These are phyloP conservation scores for Drymonia ruficornis DNA, from an alignment of 2,888 invertebrate genomes.

Conservation along the genomic window DNA sequence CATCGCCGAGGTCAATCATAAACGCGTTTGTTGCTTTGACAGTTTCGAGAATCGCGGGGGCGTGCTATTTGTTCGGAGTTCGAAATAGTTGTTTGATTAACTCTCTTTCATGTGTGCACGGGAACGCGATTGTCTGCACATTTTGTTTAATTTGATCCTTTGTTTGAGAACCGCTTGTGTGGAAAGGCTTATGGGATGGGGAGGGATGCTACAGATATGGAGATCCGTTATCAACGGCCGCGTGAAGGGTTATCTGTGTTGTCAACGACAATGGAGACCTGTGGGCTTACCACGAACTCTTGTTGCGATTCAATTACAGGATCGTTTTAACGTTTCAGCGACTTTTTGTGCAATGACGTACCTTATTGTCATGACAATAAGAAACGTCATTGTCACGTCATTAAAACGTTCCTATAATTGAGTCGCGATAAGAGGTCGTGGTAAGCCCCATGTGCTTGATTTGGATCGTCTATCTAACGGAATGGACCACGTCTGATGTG, in stretches of 20 bases:
- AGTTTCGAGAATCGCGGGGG: constrained; percentile 66
- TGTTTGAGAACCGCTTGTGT: constrained; percentile 78
- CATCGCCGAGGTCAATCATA: constrained; percentile 71
- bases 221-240: constrained; percentile 62
- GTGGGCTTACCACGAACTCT: no score
- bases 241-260: constrained; percentile 65
- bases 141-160: constrained; percentile 82
- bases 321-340: no score
- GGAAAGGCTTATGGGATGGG: constrained; percentile 69
- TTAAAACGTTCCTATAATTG: no score
- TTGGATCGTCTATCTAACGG: constrained; percentile 20
- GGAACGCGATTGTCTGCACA: constrained; percentile 78
- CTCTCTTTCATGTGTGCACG: constrained; percentile 80
- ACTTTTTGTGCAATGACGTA: no score
- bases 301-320: no score
- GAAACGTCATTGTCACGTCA: no score
- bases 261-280: constrained; percentile 69
- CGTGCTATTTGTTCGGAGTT: constrained; percentile 62
- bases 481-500: background rate
- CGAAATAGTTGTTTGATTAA: constrained; percentile 81
- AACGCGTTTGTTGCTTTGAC: constrained; percentile 69
- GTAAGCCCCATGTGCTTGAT: no score
- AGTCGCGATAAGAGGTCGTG: no score
- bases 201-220: constrained; percentile 57
- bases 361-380: no score